These are phyloP conservation scores for Dynastes maya DNA, from an alignment of 2,888 invertebrate species.

Conservation along the genomic window DNA sequence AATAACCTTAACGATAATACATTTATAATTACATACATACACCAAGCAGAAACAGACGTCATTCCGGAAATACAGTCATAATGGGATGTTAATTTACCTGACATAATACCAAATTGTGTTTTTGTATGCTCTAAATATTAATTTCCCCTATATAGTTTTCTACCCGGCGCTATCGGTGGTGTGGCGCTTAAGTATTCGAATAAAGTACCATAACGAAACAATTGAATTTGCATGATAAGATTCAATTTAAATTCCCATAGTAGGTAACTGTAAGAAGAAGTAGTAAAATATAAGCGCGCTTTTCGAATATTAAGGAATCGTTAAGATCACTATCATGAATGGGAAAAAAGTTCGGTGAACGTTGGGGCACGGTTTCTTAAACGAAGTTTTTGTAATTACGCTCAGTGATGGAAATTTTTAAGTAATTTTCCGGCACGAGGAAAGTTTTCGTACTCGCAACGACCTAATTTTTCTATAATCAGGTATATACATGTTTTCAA, in stretches of 20 bases:
- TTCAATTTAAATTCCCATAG: conserved; percentile 30
- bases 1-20: conserved; percentile 14
- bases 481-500: not conserved
- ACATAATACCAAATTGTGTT: not conserved
- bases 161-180: too few species aligned
- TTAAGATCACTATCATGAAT: conserved; percentile 40
- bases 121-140: too few species aligned
- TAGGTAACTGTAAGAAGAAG: not conserved
- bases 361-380: conserved; percentile 1
- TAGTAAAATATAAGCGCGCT: not conserved
- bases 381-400: conserved; percentile 33
- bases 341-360: conserved; percentile 13
- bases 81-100: not conserved
- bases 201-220: not conserved
- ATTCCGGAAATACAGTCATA: not conserved
- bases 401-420: conserved; percentile 35
- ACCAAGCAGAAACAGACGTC: not conserved
- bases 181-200: too few species aligned
- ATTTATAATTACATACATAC: conserved; percentile 29
- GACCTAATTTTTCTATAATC: conserved; percentile 29
- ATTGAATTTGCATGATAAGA: conserved; percentile 39
- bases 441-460: conserved; percentile 25
- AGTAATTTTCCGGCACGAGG: conserved; percentile 26
- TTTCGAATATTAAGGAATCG: conserved; percentile 31
- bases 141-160: too few species aligned